Evolutionary conservation across 2,888 invertebrate genomes (phyloP), one percentile per base, ranked within the genome.

Genomic region (Sceliomorpha sp.): DNA sequence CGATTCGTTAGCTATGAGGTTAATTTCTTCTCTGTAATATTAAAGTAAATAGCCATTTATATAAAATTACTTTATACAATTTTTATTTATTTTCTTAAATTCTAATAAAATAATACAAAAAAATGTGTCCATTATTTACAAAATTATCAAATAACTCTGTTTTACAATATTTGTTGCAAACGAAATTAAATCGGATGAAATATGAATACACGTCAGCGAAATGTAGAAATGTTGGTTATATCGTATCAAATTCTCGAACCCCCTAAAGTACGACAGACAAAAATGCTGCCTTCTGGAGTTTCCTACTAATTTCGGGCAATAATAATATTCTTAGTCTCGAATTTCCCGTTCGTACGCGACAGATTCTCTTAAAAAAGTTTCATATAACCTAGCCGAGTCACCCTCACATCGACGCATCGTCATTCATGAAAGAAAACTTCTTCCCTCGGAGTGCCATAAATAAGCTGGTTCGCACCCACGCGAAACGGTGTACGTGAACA

Each of bases 1-100:
- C 6, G 89, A 89, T 0, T 88, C 88, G 15, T 88, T 81, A 26
- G 76, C 73, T 45, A 70, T 70, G 27, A 84, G 72, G 55, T 63
- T 48, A 67, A 74, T 79, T 67, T 83, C 80, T 42, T 74, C 58
- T 39, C 83, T 82, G 76, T 2, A 70, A 72, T 58, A n/a, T 29
- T 15, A 50, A 27, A 51, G 45, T 8, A 14, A 32, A 6, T 10
- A 31, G 9, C 14, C 15, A 12, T 13, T 27, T 29, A 14, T 12
- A 29, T 14, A 34, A 34, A n/a, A 17, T 10, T 31, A 34, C 20
- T 17, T 32, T 1, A 15, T 24, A 20, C 1, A 24, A 14, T 6
- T 6, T 8, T 37, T 37, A 1, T 12, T 15, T 37, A 6, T 8
- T 8, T 17, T 1, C n/a, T n/a, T n/a, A n/a, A n/a, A n/a, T n/a